A percentile compares a stretch with the other conserved stretches of the same genome.
Conservation (phyloP, 2,797 vertebrate genomes). For the Odontamblyopus lacepedii region DNA sequence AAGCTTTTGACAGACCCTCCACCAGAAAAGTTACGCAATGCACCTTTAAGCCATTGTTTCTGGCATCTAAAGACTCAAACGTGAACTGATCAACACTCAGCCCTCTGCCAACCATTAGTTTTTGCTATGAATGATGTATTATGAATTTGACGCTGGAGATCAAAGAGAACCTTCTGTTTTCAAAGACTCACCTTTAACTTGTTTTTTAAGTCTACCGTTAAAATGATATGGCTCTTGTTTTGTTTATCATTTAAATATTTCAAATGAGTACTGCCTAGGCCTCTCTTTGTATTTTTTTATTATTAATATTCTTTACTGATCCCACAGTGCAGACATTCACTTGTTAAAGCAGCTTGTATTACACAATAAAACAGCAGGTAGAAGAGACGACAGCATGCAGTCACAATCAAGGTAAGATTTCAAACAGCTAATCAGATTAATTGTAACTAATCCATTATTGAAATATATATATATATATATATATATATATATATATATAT, state of each 20-base stretch:
- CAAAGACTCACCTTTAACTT: slow-evolving; percentile 16
- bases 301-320: neutral
- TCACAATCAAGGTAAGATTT: neutral
- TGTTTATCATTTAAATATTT: slow-evolving; percentile 22
- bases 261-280: neutral
- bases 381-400: neutral
- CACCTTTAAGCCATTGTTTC: slow-evolving; percentile 41
- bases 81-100: slow-evolving; percentile 24
- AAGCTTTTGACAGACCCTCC: too few relatives aligned
- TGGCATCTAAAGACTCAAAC: slow-evolving; percentile 19
- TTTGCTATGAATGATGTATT: slow-evolving; percentile 2
- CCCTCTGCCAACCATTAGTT: slow-evolving; percentile 19
- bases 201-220: slow-evolving; percentile 13
- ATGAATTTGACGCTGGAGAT: slow-evolving; percentile 3
- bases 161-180: slow-evolving; percentile 22
- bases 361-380: neutral
- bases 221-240: slow-evolving; percentile 15
- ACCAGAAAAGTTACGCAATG: too few relatives aligned
- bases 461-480: neutral
- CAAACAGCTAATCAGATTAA: neutral
- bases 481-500: too few relatives aligned
- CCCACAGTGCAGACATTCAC: neutral
- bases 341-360: neutral
- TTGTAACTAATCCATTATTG: neutral
- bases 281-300: neutral